These are phyloP conservation scores for Myodes glareolus DNA, from an alignment of 2,113 vertebrate species.

Conservation along the genomic window DNA sequence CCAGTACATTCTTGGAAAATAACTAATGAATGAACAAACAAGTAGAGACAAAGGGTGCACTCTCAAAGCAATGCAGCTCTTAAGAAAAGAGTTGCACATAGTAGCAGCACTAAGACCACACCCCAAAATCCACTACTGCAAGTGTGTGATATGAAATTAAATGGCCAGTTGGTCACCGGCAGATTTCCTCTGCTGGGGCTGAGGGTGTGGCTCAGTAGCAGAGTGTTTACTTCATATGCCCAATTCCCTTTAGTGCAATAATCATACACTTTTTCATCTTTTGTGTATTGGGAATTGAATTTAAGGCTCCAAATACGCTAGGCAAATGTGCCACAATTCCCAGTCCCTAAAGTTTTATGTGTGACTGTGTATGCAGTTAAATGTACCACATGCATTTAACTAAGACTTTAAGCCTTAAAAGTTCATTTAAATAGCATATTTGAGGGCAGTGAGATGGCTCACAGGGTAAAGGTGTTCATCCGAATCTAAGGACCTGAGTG, in stretches of 20 bases:
- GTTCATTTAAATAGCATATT: neutral
- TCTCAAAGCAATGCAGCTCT: slow-evolving; percentile 6
- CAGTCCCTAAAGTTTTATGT: neutral
- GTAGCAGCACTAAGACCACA: neutral
- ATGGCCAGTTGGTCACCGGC: neutral
- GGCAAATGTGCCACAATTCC: neutral
- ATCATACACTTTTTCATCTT: neutral
- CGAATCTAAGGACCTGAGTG: neutral
- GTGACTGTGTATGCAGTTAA: neutral
- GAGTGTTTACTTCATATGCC: neutral
- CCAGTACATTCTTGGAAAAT: slow-evolving; percentile 12
- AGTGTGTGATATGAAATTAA: neutral
- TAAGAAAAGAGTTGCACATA: slow-evolving; percentile 6
- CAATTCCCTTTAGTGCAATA: neutral
- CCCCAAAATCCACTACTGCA: neutral
- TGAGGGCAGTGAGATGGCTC: no score
- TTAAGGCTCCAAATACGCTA: neutral
- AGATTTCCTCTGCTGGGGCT: neutral
- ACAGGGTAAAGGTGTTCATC: neutral
- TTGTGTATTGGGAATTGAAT: neutral
- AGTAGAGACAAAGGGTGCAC: neutral
- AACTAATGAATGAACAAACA: slow-evolving; percentile 3
- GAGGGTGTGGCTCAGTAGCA: neutral
- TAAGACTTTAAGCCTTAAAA: neutral
- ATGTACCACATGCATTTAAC: neutral